Base-by-base conservation (phyloP, 2,888 invertebrate genomes). In the Platynereis dumerilii region DNA sequence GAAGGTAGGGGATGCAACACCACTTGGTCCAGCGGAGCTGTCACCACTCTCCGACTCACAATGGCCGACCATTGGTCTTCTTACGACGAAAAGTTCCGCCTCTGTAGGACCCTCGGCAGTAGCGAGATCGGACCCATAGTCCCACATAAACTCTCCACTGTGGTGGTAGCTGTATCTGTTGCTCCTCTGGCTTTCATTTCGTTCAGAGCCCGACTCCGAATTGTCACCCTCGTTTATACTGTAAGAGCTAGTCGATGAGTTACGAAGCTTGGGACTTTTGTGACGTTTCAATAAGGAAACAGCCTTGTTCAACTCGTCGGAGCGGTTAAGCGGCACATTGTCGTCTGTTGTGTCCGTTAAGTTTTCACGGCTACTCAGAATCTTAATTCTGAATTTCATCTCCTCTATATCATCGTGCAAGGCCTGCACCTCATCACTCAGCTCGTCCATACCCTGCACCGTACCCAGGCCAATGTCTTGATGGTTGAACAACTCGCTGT, bases 81-180 rank as follows among this genome's bases (percentile, higher is more conserved):
- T 5, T 12, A 34, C 34, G 7, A 34, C 34, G 34, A 34, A 34
- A 34, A 34, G 15, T 10, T 29, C 27, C 10, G 28, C 28, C 15
- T 55, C 56, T 63, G 24, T 5, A 34, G 34, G 34, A 12, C 7
- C 34, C 34, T 34, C 34, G 5, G 34, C 34, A 7, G 34, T 34
- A 34, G 34, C 7, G 12, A 68, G 54, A 34, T 69, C 69, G 2
- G 67, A 62, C 59, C 63, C 58, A 65, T 67, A 69, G 45, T 70
- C 68, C 70, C 66, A 69, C 28, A 62, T 60, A 42, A 48, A 69
- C 27, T 70, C 68, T 10, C 58, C 66, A 12, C 2, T 29, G 55
- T 65, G 59, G 26, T 64, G 58, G 53, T 61, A 61, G 55, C 61
- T 61, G 45, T 55, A 20, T 39, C 61, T n/a, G 34, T 52, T 52